A percentile compares a stretch with the other conserved stretches of the same genome.
Conservation (phyloP, 2,797 vertebrate species). For the Enteromius trimaculatus region DNA sequence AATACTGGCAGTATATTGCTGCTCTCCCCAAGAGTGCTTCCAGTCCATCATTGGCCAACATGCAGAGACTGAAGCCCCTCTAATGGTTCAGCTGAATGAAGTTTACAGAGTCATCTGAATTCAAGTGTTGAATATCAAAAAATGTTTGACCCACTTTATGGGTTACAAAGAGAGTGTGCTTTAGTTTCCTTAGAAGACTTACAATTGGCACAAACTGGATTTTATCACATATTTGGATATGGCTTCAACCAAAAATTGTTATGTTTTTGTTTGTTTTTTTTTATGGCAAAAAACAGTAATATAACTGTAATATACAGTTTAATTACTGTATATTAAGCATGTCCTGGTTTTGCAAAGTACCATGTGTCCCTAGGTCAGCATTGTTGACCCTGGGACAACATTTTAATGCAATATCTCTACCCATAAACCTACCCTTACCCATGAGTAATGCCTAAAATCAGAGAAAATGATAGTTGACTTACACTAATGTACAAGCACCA, state of each 20-base stretch:
- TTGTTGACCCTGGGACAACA: no score
- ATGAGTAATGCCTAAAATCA: no score
- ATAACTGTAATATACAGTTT: no score
- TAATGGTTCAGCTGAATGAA: slow-evolving; percentile 45
- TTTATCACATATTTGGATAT: background rate
- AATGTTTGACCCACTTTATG: slow-evolving; percentile 28
- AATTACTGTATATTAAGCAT: background rate
- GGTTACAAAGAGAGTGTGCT: slow-evolving; percentile 34
- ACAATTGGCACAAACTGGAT: slow-evolving; percentile 7
- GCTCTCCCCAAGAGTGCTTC: slow-evolving; percentile 62
- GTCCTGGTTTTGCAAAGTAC: no score
- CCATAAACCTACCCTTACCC: no score
- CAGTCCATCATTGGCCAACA: background rate
- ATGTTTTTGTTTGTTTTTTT: no score
- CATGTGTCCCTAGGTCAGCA: no score
- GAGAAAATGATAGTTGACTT: no score
- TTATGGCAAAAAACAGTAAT: background rate
- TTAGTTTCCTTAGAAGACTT: slow-evolving; percentile 30
- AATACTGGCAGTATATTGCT: slow-evolving; percentile 60
- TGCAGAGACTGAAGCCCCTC: slow-evolving; percentile 16
- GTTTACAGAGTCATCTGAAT: slow-evolving; percentile 49
- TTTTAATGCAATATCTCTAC: no score
- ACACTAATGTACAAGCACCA: no score
- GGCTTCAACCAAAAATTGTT: background rate
- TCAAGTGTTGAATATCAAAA: slow-evolving; percentile 60